Evolutionary conservation across 2,888 invertebrate genomes (phyloP), one percentile per base, ranked within the genome.

Genomic region (Mimachlamys varia): DNA sequence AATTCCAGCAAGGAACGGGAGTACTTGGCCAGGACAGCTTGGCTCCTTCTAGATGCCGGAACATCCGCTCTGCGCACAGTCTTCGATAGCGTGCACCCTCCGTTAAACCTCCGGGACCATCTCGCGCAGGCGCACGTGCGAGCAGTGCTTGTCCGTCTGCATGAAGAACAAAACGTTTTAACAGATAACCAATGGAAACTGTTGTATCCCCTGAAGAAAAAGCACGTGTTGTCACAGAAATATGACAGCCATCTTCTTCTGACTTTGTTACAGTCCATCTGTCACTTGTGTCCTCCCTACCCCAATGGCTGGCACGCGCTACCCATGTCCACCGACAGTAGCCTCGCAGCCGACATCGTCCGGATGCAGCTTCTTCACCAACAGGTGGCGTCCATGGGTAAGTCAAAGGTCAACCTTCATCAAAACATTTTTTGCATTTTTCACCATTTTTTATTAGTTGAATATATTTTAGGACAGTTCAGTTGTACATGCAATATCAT

Each of bases 231-330:
- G 1, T 95, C 96, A 0, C 94, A 94, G 88, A 92, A 93, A 87
- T 96, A 93, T 90, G 95, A 95, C 93, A 93, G 94, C 76, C 93
- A 92, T 7, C 91, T 95, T 2, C 92, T 96, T 88, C 91, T 94
- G 17, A 92, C 94, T 13, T 93, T 96, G 19, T 94, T 96, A 87
- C 95, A 95, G 91, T 94, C 94, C 15, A 93, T 96, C 38, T 96
- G 96, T 90, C 95, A 95, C 91, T 93, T 96, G 22, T 94, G 94
- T 89, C 94, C 96, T 10, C 96, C 96, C 37, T 96, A 96, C 90
- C 96, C 96, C 2, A 93, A 95, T 91, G 96, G 96, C 27, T 96
- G 96, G 96, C 89, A 93, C 50, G 92, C 93, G 37, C 89, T 93
- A 10, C 96, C 96, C 0, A 92, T 94, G 13, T 92, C 93, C 12